These are phyloP conservation scores for Lasioglossum zephyrum DNA, from an alignment of 2,888 invertebrate genomes.

Conservation along the genomic window DNA sequence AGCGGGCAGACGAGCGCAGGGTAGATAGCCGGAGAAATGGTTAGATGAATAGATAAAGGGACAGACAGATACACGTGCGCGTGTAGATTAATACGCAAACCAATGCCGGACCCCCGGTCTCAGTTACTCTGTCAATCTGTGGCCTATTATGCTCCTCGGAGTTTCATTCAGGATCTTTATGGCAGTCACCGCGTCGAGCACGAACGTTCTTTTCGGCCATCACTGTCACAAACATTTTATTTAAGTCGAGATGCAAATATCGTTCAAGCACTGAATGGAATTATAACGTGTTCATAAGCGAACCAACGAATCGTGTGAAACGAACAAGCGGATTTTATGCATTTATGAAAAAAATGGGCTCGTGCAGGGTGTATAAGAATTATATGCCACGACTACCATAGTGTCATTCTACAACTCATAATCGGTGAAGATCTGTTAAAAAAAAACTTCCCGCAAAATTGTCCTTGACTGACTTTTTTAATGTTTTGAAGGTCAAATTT, in stretches of 20 bases:
- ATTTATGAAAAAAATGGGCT: too few relatives aligned
- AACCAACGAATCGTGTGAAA: too few relatives aligned
- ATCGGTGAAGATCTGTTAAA: too few relatives aligned
- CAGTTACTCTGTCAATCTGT: conserved; percentile 7
- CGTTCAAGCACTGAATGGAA: too few relatives aligned
- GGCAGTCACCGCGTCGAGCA: background rate
- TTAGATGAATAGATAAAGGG: conserved; percentile 61
- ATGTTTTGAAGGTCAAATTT: too few relatives aligned
- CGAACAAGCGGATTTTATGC: too few relatives aligned
- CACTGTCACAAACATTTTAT: background rate
- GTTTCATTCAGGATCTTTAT: background rate
- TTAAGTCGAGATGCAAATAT: background rate
- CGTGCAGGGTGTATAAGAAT: too few relatives aligned
- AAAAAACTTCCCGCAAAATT: too few relatives aligned
- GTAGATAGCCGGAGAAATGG: conserved; percentile 40
- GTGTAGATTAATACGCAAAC: conserved; percentile 38
- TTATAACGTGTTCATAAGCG: too few relatives aligned
- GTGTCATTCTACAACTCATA: too few relatives aligned
- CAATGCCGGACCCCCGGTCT: conserved; percentile 13
- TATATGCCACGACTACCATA: too few relatives aligned
- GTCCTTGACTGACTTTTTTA: too few relatives aligned
- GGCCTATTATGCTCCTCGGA: background rate
- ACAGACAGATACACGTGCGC: conserved; percentile 34
- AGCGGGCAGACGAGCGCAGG: conserved; percentile 67
- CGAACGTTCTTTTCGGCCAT: background rate